Evolutionary conservation across 2,113 vertebrate genomes (phyloP).

Genomic region (Ophthalmolycus amberensis): DNA sequence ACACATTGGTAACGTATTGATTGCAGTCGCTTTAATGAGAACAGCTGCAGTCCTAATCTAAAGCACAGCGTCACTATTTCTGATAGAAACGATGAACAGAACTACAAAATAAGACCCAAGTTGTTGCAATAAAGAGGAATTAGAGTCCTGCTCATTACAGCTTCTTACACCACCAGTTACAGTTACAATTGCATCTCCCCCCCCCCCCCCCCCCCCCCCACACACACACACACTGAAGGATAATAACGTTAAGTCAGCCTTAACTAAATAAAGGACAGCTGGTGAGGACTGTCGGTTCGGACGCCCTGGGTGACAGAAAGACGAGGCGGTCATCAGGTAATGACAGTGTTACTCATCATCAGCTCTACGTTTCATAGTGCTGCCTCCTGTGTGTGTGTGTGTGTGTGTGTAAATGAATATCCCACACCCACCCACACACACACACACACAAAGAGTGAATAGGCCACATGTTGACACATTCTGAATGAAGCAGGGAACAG

Average conservation of each 20-base stretch:
- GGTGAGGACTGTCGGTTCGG: conserved; percentile 14
- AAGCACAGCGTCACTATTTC: neutral
- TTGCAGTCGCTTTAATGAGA: neutral
- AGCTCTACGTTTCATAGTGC: conserved; percentile 14
- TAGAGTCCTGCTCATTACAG: neutral
- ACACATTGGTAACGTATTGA: neutral
- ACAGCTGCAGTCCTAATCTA: neutral
- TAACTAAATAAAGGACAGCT: conserved; percentile 54
- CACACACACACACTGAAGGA: neutral
- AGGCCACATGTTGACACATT: conserved; percentile 14
- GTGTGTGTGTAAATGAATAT: neutral
- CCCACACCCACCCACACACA: neutral
- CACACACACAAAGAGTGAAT: neutral
- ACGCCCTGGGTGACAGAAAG: conserved; percentile 19
- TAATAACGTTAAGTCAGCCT: conserved; percentile 18
- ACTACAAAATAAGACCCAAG: neutral
- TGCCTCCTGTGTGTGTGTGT: conserved; percentile 10
- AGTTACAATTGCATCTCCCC: neutral
- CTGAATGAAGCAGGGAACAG: conserved; percentile 39
- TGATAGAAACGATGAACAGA: neutral
- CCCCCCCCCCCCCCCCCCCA: conserved; percentile 10
- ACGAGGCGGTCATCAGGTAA: conserved; percentile 37
- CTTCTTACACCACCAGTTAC: neutral
- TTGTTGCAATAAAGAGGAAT: neutral
- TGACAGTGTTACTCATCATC: conserved; percentile 54